phyloP scores from a whole-genome alignment of 2,113 vertebrate genomes.

The Corvus moneduloides region DNA sequence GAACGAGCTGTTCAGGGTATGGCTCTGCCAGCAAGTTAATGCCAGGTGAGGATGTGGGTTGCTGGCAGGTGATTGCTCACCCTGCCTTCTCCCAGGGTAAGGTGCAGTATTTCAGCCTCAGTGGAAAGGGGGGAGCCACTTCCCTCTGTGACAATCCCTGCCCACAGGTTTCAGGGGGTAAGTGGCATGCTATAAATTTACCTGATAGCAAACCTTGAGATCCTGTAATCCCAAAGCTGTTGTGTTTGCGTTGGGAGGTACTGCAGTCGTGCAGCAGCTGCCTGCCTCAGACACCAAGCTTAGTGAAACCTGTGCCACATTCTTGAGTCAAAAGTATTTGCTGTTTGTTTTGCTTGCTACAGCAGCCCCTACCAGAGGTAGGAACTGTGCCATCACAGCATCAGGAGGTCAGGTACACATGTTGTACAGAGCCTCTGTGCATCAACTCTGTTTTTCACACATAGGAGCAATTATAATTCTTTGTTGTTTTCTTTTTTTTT shows the following conservation, averaged over 20 bases:
- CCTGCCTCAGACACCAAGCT: neutral
- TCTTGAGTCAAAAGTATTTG: neutral
- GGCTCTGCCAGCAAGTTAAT: neutral
- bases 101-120: neutral
- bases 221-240: rapidly evolving
- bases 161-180: neutral
- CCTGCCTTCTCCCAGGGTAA: neutral
- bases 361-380: neutral
- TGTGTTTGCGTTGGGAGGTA: neutral
- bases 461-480: neutral
- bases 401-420: neutral
- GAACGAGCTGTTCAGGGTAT: neutral
- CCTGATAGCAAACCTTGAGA: neutral
- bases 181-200: neutral
- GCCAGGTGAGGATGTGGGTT: neutral
- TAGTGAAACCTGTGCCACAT: neutral
- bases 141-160: neutral
- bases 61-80: neutral
- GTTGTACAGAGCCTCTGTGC: neutral
- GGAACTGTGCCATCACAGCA: neutral
- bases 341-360: neutral
- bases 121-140: neutral
- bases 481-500: neutral
- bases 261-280: neutral
- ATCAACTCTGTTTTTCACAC: neutral